Evolutionary conservation across 2,797 vertebrate species (phyloP), one percentile per base, ranked within the genome.

Genomic region (Liasis olivaceus): DNA sequence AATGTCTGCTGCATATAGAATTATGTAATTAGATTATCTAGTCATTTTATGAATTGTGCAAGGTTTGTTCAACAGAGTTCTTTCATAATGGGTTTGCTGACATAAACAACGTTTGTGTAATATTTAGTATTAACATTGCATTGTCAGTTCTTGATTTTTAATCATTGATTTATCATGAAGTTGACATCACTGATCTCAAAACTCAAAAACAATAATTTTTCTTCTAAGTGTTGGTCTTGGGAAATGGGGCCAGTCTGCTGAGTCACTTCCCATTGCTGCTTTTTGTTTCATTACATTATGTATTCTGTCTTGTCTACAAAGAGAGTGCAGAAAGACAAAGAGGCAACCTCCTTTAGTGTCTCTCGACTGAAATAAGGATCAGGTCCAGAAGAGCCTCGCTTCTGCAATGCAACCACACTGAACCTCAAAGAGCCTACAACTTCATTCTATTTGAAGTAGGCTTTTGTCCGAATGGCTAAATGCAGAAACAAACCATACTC

Each of bases 141-240:
- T 47, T 77, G 36, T 77, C 64, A 51, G 85, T 90, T 90, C 91
- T 92, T 94, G 95, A 94, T 89, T 96, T 96, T 96, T 95, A 93
- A 96, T 0, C 0, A 89, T 47, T 0, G 47, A 95, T 96, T 95
- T 96, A 24, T 0, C 93, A 92, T 54, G 91, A 95, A 95, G 54
- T 94, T 96, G 95, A 96, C 94, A 89, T 92, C 91, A 96, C 95
- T 94, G 95, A 96, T 96, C 89, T 93, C 85, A 89, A 88, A 93
- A 59, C 87, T 87, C 95, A 91, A 88, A 96, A 90, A 93, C 85
- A 94, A 69, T 56, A 9, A 51, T 28, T 56, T 87, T 85, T 64
- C 94, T 94, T 95, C 92, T 89, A 90, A 92, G 91, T 95, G 90
- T 95, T 96, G 93, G 63, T 93, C 11, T 26, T 0, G 0, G 85